Conservation (phyloP, 2,113 vertebrate genomes). For the Eclectus roratus region DNA sequence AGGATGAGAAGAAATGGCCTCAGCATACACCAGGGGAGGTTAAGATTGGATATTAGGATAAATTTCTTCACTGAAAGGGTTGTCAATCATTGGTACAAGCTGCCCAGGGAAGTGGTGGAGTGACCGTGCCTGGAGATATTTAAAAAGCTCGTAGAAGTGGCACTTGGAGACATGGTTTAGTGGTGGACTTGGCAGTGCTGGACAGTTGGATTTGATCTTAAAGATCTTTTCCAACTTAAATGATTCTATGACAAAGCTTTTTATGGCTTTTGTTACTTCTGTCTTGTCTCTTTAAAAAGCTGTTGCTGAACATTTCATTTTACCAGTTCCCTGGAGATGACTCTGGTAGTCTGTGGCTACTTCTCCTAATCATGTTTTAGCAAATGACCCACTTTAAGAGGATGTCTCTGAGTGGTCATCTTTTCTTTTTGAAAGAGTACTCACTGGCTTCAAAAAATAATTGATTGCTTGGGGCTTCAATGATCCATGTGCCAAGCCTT, state of each 20-base stretch:
- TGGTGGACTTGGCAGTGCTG: not conserved
- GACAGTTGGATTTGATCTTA: not conserved
- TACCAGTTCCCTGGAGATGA: not conserved
- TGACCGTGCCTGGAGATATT: not conserved
- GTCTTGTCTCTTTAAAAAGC: not conserved
- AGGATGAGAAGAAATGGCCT: not conserved
- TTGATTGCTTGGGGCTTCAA: slow-evolving; percentile 24
- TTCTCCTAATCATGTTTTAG: not conserved
- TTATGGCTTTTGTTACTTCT: not conserved
- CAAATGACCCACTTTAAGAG: slow-evolving; percentile 4
- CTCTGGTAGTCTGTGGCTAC: not conserved
- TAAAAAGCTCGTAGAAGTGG: not conserved
- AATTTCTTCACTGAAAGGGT: not conserved
- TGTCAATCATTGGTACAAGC: not conserved
- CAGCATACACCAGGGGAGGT: not conserved
- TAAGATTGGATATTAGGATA: not conserved
- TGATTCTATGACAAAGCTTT: not conserved
- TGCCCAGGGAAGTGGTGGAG: not conserved
- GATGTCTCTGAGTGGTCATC: not conserved
- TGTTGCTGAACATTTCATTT: not conserved
- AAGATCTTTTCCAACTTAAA: not conserved
- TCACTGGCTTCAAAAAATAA: slow-evolving; percentile 18
- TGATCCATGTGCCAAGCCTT: not conserved
- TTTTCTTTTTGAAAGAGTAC: not conserved
- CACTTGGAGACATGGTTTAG: not conserved